Evolutionary conservation across 2,113 vertebrate genomes (phyloP).

Genomic region (Dromiciops gliroides): DNA sequence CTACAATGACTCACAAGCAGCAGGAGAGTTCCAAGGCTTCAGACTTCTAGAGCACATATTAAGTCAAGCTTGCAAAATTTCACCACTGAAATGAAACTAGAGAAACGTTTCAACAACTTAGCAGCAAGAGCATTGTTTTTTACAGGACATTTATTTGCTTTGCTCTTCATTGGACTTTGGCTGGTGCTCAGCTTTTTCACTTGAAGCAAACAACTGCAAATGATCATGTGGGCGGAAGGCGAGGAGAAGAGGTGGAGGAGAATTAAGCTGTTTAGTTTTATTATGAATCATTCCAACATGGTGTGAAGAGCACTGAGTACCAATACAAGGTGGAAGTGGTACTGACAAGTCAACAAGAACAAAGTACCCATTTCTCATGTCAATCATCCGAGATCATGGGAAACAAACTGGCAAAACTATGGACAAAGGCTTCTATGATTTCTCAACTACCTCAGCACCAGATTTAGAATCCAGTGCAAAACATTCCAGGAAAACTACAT

Average conservation of each 20-base stretch:
- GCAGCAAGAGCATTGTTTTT: not conserved
- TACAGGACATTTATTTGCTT: not conserved
- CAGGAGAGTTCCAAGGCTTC: not conserved
- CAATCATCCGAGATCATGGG: not conserved
- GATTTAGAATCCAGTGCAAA: not conserved
- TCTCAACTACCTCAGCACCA: not conserved
- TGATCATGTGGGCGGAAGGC: not conserved
- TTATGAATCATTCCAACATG: not conserved
- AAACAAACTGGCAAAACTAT: not conserved
- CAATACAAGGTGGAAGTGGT: slow-evolving; percentile 24
- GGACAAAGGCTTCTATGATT: not conserved
- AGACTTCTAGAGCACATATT: not conserved
- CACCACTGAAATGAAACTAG: not conserved
- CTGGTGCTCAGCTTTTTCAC: not conserved
- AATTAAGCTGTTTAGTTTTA: not conserved
- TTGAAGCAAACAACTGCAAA: not conserved
- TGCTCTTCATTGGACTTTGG: not conserved
- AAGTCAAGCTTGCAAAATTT: not conserved
- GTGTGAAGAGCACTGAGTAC: not conserved
- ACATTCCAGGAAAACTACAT: not conserved
- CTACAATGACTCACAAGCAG: not conserved
- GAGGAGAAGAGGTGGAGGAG: not conserved
- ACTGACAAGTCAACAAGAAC: not conserved
- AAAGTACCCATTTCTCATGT: not conserved
- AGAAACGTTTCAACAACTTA: not conserved